A percentile compares a stretch with the other conserved stretches of the same genome.
Evolutionary conservation across 2,113 vertebrate species (phyloP).

Genomic region (Lanius ludovicianus): DNA sequence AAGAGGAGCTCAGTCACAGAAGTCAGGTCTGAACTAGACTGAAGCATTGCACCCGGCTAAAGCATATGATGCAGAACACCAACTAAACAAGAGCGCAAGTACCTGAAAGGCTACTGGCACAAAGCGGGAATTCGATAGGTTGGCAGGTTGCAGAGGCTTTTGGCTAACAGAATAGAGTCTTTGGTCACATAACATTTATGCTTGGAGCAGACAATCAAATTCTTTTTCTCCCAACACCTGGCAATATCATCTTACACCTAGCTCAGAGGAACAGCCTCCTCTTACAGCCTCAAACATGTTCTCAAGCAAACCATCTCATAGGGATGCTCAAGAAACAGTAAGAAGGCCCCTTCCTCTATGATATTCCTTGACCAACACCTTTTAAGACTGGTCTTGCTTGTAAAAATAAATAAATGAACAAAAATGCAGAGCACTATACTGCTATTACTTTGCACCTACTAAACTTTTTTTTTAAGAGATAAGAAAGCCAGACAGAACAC

Average conservation of each 20-base stretch:
- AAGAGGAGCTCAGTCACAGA: background rate
- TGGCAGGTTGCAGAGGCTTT: background rate
- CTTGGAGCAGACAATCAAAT: background rate
- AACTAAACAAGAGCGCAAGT: rapidly evolving
- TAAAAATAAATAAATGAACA: background rate
- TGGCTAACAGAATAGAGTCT: background rate
- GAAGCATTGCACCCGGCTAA: background rate
- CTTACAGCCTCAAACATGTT: background rate
- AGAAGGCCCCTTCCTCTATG: background rate
- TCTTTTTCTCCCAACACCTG: background rate
- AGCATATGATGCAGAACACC: rapidly evolving
- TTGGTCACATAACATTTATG: background rate
- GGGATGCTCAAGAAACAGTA: background rate
- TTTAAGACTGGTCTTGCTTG: background rate
- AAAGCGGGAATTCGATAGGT: background rate
- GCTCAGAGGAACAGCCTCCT: background rate
- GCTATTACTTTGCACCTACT: background rate
- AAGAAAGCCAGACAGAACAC: background rate
- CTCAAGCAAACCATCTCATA: background rate
- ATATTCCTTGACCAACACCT: background rate
- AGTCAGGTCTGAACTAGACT: background rate
- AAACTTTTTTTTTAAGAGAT: background rate
- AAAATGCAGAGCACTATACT: background rate
- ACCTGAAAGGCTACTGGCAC: background rate
- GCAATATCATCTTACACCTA: background rate